phyloP scores from a whole-genome alignment of 2,113 vertebrate species.

The Callipepla californica region DNA sequence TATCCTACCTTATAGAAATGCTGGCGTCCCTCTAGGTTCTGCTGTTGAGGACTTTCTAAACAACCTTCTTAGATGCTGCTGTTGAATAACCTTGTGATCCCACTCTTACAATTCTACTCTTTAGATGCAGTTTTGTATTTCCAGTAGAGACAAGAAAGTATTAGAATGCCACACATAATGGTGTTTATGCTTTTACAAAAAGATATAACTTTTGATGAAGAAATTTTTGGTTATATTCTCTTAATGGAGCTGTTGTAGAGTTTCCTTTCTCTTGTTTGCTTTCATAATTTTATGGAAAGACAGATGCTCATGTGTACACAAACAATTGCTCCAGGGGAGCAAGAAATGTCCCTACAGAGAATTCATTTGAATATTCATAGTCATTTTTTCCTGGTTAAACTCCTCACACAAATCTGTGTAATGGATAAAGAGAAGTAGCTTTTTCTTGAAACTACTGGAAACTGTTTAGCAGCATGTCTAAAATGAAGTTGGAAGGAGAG shows the following conservation, averaged over 20 bases:
- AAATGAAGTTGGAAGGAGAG: neutral
- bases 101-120: neutral
- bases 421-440: neutral
- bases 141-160: neutral
- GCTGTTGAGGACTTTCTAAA: neutral
- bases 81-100: neutral
- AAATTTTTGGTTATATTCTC: neutral
- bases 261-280: neutral
- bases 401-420: neutral
- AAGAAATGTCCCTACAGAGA: neutral
- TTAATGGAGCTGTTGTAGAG: neutral
- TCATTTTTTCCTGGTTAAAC: neutral
- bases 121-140: neutral
- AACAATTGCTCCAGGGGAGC: neutral
- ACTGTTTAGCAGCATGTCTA: neutral
- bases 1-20: neutral
- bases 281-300: neutral
- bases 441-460: neutral
- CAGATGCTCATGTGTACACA: neutral
- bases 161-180: neutral
- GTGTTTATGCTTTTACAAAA: neutral
- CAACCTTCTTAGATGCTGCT: neutral
- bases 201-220: neutral
- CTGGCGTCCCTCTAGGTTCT: neutral
- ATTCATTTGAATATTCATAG: neutral